Conservation (phyloP, 2,797 vertebrate genomes). For the Eidolon dupreanum region DNA sequence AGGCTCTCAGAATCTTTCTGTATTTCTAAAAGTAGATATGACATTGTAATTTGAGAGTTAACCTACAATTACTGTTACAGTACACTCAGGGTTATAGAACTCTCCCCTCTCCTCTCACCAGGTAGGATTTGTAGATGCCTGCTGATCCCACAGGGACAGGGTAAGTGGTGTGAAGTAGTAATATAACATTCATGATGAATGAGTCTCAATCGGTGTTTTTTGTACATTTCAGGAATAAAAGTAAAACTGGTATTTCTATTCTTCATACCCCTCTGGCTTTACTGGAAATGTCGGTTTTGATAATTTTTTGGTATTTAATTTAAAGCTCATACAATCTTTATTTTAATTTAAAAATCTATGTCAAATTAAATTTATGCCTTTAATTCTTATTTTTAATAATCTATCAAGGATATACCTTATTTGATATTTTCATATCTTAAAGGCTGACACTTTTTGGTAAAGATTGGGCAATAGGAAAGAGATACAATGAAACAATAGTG, state of each 20-base stretch:
- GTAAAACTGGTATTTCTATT: neutral
- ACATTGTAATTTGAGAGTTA: neutral
- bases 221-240: neutral
- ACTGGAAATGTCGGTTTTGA: neutral
- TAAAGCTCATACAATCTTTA: neutral
- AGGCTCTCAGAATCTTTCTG: neutral
- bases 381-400: neutral
- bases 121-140: neutral
- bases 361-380: neutral
- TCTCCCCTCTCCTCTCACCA: neutral
- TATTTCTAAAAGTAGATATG: neutral
- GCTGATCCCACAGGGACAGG: neutral
- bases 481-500: neutral
- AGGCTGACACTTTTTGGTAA: neutral
- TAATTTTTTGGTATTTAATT: neutral
- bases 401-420: neutral
- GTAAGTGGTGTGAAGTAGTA: neutral
- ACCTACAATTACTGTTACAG: neutral
- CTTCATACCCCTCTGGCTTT: neutral
- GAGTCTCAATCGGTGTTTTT: neutral
- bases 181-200: neutral
- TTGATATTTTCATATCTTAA: neutral
- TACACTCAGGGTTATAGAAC: neutral
- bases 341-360: slow-evolving; percentile 27
- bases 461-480: neutral